Conservation (phyloP, 2,888 invertebrate species). For the Boloria euphrosyne region DNA sequence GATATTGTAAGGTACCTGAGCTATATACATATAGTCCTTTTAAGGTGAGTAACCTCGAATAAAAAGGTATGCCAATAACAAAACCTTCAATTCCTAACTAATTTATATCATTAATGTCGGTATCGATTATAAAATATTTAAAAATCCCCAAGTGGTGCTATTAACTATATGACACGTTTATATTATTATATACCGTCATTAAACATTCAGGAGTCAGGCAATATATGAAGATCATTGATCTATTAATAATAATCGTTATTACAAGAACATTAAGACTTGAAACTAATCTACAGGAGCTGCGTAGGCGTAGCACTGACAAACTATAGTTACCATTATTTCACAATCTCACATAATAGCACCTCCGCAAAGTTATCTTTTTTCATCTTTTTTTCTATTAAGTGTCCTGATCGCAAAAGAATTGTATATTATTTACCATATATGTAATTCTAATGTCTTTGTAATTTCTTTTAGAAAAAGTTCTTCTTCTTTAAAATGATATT, state of each 20-base stretch:
- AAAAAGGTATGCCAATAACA: slow-evolving; percentile 16
- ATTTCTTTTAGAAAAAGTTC: no score
- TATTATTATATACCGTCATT: not conserved
- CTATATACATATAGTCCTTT: not conserved
- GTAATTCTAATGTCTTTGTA: no score
- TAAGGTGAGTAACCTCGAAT: slow-evolving; percentile 24
- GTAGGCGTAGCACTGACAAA: slow-evolving; percentile 55
- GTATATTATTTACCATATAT: not conserved
- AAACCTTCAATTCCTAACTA: slow-evolving; percentile 15
- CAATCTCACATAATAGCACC: slow-evolving; percentile 68
- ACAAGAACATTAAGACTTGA: slow-evolving; percentile 44
- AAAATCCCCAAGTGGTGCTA: no score
- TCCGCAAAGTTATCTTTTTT: slow-evolving; percentile 53
- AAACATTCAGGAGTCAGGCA: not conserved
- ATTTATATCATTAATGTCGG: slow-evolving; percentile 4
- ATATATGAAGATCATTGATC: not conserved
- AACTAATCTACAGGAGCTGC: slow-evolving; percentile 49
- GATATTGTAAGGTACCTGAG: not conserved
- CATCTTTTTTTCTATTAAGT: slow-evolving; percentile 53
- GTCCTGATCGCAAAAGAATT: not conserved
- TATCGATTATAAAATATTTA: not conserved
- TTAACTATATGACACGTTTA: no score
- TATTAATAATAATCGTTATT: slow-evolving; percentile 8
- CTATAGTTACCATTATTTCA: slow-evolving; percentile 61
- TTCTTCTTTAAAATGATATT: no score